Evolutionary conservation across 2,113 vertebrate species (phyloP).

Genomic region (Macheiramphus alcinus): DNA sequence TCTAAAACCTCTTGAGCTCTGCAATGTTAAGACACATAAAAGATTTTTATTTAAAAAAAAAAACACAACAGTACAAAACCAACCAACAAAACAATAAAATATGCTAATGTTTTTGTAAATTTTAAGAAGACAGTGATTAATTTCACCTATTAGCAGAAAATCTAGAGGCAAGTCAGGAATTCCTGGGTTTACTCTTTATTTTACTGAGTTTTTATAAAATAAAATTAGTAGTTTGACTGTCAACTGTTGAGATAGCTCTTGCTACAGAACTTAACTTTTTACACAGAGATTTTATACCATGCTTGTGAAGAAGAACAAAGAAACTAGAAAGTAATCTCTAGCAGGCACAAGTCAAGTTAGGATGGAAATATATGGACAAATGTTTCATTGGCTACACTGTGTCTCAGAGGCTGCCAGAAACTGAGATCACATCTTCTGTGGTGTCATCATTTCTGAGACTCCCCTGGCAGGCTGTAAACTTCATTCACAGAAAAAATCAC

Average conservation of each 20-base stretch:
- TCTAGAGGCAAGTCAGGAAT: neutral
- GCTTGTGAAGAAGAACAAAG: neutral
- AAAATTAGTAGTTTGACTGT: neutral
- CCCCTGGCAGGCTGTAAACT: neutral
- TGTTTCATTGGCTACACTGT: neutral
- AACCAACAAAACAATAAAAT: neutral
- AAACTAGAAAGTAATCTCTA: neutral
- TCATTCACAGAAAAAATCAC: neutral
- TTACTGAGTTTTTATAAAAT: neutral
- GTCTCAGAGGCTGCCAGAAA: neutral
- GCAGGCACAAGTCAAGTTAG: neutral
- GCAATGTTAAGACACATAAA: neutral
- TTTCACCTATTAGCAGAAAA: neutral
- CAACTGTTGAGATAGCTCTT: too few species aligned
- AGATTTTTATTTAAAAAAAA: neutral
- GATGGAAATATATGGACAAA: neutral
- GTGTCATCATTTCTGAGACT: neutral
- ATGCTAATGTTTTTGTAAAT: neutral
- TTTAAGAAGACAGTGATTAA: neutral
- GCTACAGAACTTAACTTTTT: neutral
- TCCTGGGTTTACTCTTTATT: neutral
- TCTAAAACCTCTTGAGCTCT: neutral
- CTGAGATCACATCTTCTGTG: neutral
- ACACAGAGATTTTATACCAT: neutral
- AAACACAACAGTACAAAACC: neutral